Evolutionary conservation across 2,113 vertebrate species (phyloP), one percentile per base, ranked within the genome.

Genomic region (Perognathus longimembris): DNA sequence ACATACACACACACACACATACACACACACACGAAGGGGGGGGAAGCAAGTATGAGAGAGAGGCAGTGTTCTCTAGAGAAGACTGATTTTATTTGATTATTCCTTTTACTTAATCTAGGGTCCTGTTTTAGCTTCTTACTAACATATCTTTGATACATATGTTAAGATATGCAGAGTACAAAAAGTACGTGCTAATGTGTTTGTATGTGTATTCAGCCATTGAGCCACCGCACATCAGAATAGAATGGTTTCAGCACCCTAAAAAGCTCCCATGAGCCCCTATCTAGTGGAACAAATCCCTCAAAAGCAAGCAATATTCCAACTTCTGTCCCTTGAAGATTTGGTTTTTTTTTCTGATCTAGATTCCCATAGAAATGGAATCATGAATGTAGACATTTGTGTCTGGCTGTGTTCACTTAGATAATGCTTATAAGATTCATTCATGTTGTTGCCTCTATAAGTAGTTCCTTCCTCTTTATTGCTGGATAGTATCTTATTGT

Each of bases 401-500:
- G 34, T 50, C 61, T 79, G 87, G 38, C 89, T 42, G 45, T 84
- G 92, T 94, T 82, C 70, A 73, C 61, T 67, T 91, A 77, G 20
- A 71, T 20, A 36, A 18, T 85, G 59, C 88, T 71, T 75, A 21
- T 66, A 86, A 71, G 22, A 57, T 32, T 30, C 24, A 17, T 45
- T 38, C 10, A 5, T 22, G 14, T 57, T 42, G 63, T 63, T 30
- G 30, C 36, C 2, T 42, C 17, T 80, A 28, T 54, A 70, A 59
- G 79, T 36, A 71, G 93, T 76, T 69, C 11, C 7, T 69, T 75
- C 59, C 61, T 86, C 81, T 85, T 75, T 86, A 75, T 85, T 87
- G 92, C 95, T 24, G 82, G n/a, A 32, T 73, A 64, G 71, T 61
- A 50, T 88, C 81, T 92, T 87, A 79, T 80, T 78, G 79, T 92